A percentile compares a stretch with the other conserved stretches of the same genome.
These are phyloP conservation scores for Hesperia comma DNA, from an alignment of 2,888 invertebrate species.

Conservation along the genomic window DNA sequence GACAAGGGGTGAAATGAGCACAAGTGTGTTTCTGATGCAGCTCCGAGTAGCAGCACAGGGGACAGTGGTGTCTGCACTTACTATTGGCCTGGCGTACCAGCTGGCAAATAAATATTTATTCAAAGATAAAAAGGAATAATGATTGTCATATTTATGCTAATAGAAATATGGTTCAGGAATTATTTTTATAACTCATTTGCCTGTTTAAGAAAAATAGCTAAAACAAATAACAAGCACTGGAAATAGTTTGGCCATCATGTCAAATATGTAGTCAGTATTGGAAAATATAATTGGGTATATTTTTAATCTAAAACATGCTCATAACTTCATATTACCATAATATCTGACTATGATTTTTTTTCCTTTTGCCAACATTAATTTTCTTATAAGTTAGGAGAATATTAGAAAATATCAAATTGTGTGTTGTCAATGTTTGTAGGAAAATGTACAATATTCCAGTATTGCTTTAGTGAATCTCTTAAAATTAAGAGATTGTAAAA, in stretches of 20 bases:
- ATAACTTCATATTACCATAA: too few species aligned
- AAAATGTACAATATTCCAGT: constrained; percentile 32
- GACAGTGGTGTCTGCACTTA: constrained; percentile 90
- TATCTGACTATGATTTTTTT: not conserved
- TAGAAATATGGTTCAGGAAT: not conserved
- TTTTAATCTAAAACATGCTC: too few species aligned
- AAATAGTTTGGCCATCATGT: not conserved
- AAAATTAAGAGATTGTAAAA: constrained; percentile 24
- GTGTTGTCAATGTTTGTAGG: constrained; percentile 4
- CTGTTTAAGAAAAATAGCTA: not conserved
- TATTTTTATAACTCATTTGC: not conserved
- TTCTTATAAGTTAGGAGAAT: constrained; percentile 19
- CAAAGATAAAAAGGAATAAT: constrained; percentile 62
- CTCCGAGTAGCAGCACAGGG: constrained; percentile 94
- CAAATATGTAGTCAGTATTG: too few species aligned
- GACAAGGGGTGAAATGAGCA: constrained; percentile 89
- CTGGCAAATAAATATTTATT: constrained; percentile 84
- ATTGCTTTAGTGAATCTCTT: constrained; percentile 32
- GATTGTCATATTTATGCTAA: constrained; percentile 26
- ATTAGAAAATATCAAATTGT: constrained; percentile 19
- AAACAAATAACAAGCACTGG: not conserved
- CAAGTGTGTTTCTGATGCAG: constrained; percentile 93
- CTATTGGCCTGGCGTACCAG: constrained; percentile 88
- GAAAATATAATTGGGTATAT: too few species aligned
- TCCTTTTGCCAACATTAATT: not conserved